These are phyloP conservation scores for Alouatta palliata DNA, from an alignment of 2,113 vertebrate genomes.

Conservation along the genomic window DNA sequence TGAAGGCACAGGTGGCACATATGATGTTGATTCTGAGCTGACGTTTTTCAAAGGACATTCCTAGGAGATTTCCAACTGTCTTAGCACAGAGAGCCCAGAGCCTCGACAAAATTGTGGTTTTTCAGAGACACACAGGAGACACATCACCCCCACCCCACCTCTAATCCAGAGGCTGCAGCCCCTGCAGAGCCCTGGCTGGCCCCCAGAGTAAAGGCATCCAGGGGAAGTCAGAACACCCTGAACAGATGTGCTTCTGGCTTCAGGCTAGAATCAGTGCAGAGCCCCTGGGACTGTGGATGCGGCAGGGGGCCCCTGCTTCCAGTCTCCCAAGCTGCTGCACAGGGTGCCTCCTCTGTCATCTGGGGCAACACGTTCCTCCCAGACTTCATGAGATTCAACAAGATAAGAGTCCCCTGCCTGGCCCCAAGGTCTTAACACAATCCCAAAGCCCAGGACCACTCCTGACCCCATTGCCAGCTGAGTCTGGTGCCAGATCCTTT, in stretches of 20 bases:
- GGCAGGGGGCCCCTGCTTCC: not conserved
- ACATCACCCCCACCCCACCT: not conserved
- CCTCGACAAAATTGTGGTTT: not conserved
- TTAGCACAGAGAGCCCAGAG: not conserved
- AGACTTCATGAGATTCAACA: not conserved
- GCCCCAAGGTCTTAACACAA: not conserved
- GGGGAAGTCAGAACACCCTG: too few relatives aligned
- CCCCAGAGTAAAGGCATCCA: accelerated
- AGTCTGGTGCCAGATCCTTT: not conserved
- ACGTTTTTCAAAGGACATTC: not conserved
- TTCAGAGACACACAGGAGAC: not conserved
- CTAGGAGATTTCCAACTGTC: not conserved
- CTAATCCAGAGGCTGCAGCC: not conserved
- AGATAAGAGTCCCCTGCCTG: not conserved
- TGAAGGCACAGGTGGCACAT: not conserved
- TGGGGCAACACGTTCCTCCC: not conserved
- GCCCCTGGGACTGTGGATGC: not conserved
- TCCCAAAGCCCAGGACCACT: not conserved
- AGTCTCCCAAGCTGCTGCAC: not conserved
- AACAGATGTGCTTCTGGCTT: accelerated
- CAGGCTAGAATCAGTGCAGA: not conserved
- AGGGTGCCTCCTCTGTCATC: not conserved
- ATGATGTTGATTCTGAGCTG: not conserved
- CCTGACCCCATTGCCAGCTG: not conserved
- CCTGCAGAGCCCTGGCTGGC: not conserved